These are phyloP conservation scores for Holacanthella duospinosa DNA, from an alignment of 2,888 invertebrate genomes.

Conservation along the genomic window DNA sequence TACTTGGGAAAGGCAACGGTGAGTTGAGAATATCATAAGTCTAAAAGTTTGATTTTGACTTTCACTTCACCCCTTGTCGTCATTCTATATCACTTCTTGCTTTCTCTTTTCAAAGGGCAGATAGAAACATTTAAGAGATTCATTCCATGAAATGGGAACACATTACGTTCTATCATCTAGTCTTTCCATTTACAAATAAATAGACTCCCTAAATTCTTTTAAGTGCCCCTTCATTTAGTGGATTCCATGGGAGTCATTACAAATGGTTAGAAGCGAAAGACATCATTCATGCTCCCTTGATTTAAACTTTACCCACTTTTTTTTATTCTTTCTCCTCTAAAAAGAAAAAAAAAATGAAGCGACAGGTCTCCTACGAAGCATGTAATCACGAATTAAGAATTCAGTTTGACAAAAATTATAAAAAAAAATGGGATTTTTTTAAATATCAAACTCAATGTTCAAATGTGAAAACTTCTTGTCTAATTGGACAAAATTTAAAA, in stretches of 20 bases:
- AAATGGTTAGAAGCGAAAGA: background rate
- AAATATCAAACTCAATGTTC: too few relatives aligned
- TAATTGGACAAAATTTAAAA: background rate
- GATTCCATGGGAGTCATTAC: background rate
- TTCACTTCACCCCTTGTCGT: too few relatives aligned
- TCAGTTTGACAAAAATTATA: too few relatives aligned
- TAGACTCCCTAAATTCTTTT: background rate
- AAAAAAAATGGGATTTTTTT: too few relatives aligned
- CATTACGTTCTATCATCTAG: background rate
- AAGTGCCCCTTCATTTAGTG: background rate
- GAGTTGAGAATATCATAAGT: too few relatives aligned
- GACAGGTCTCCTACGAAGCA: background rate
- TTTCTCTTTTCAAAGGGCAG: background rate
- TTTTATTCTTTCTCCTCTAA: background rate
- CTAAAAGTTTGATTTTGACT: too few relatives aligned
- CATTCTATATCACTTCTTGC: background rate
- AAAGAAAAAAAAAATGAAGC: background rate
- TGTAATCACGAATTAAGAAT: background rate
- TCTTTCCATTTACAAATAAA: background rate
- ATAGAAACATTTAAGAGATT: too few relatives aligned
- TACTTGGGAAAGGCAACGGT: constrained; percentile 5
- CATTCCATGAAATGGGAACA: too few relatives aligned
- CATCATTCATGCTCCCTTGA: background rate
- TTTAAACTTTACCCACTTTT: background rate
- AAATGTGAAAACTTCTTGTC: too few relatives aligned